Conservation (phyloP, 1,140 invertebrate genomes). For the Drosophila ohnishii region DNA sequence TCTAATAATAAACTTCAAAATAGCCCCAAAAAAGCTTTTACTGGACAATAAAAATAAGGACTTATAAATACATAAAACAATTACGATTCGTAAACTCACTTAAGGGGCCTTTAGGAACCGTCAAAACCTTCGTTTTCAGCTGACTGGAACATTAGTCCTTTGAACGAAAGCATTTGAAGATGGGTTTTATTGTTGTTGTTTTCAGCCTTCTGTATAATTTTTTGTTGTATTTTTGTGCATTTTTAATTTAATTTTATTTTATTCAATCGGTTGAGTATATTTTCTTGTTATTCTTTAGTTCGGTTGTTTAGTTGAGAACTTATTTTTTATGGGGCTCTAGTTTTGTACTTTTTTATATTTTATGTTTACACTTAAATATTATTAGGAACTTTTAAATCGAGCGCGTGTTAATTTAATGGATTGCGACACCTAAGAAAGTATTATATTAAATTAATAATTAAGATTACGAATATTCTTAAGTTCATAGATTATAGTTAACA, state of each 20-base stretch:
- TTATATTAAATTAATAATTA: not conserved
- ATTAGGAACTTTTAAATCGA: conserved; percentile 72
- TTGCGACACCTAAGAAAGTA: conserved; percentile 40
- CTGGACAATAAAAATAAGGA: too few relatives aligned
- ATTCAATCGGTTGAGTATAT: conserved; percentile 7
- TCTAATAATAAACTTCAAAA: too few relatives aligned
- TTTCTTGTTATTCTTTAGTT: conserved; percentile 1
- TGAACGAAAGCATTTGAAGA: conserved; percentile 3
- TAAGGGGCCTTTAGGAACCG: conserved; percentile 2
- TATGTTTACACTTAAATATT: conserved; percentile 59
- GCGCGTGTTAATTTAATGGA: conserved; percentile 39
- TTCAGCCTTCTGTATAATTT: not conserved
- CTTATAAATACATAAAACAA: not conserved
- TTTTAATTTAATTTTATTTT: not conserved
- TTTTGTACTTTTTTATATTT: conserved; percentile 63
- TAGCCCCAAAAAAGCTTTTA: too few relatives aligned
- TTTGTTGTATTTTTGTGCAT: conserved; percentile 6
- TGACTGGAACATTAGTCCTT: conserved; percentile 11
- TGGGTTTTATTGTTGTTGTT: not conserved
- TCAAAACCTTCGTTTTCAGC: conserved; percentile 9
- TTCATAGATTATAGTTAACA: not conserved
- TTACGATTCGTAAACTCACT: conserved; percentile 1
- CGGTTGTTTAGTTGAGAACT: conserved; percentile 12
- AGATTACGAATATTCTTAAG: not conserved
- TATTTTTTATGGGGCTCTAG: conserved; percentile 20